phyloP scores from a whole-genome alignment of 2,797 vertebrate genomes.

The Tauraco hartlaubi region DNA sequence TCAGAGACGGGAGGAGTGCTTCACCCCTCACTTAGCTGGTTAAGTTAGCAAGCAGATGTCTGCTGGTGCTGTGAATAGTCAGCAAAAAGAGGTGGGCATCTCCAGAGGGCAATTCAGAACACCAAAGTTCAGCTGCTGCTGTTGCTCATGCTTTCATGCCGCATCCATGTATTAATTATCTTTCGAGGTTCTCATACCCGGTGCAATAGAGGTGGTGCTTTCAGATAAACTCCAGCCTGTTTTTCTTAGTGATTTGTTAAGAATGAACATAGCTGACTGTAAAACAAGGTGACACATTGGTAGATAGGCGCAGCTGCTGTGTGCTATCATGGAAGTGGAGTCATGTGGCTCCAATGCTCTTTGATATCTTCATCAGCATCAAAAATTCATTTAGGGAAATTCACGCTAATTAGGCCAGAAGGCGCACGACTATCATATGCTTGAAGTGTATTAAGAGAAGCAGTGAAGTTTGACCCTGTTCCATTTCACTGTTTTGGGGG shows the following conservation, averaged over 20 bases:
- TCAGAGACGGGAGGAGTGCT: background rate
- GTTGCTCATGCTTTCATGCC: background rate
- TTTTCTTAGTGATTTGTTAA: background rate
- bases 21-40: background rate
- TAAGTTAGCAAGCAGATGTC: background rate
- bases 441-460: background rate
- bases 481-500: background rate
- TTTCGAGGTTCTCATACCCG: background rate
- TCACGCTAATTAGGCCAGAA: slow-evolving; percentile 22
- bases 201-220: background rate
- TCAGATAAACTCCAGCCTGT: background rate
- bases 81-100: background rate
- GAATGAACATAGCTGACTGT: background rate
- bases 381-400: slow-evolving; percentile 35
- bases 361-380: slow-evolving; percentile 62
- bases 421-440: background rate
- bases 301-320: slow-evolving; percentile 31
- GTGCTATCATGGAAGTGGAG: slow-evolving; percentile 23
- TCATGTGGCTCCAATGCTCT: background rate
- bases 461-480: background rate
- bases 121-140: background rate
- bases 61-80: background rate
- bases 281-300: slow-evolving; percentile 51
- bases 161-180: background rate
- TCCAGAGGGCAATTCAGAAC: background rate